Evolutionary conservation across 2,797 vertebrate species (phyloP).

Genomic region (Spinibarbus caldwelli): DNA sequence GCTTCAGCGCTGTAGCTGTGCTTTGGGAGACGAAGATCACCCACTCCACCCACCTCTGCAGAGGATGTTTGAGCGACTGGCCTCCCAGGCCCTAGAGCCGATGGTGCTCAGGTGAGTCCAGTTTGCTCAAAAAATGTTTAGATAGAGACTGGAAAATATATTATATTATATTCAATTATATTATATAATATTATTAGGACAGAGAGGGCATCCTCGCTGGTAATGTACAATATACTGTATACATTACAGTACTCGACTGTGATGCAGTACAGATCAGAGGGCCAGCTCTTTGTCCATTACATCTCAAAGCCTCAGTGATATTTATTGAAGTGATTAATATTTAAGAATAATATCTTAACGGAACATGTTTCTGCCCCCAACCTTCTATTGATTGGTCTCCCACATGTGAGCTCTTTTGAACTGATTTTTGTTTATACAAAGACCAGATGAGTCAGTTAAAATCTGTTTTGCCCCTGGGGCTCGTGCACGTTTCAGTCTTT

Average conservation of each 20-base stretch:
- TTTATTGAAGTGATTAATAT: not conserved
- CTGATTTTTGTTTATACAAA: conserved; percentile 10
- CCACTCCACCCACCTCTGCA: conserved; percentile 93
- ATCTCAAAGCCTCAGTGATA: not conserved
- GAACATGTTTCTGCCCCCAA: not conserved
- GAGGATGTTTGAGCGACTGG: conserved; percentile 96
- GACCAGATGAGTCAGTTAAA: conserved; percentile 33
- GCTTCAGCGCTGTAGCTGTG: conserved; percentile 92
- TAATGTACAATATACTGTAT: not conserved
- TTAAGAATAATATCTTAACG: not conserved
- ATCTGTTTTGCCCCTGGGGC: conserved; percentile 18
- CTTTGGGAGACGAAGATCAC: conserved; percentile 94
- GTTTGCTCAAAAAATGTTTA: not conserved
- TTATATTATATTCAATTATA: not conserved
- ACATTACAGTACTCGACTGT: not conserved
- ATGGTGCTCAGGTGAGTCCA: conserved; percentile 89
- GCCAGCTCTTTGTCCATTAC: not conserved
- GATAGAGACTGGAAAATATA: not conserved
- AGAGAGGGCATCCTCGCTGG: not conserved
- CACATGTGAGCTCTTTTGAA: conserved; percentile 3
- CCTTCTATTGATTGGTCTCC: not conserved
- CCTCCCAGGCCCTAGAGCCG: conserved; percentile 94
- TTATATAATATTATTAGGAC: not conserved
- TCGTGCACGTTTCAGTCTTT: conserved; percentile 20
- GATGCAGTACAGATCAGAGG: not conserved